A percentile compares a stretch with the other conserved stretches of the same genome.
Conservation (phyloP, 2,888 invertebrate genomes). For the Eupithecia dodoneata region DNA sequence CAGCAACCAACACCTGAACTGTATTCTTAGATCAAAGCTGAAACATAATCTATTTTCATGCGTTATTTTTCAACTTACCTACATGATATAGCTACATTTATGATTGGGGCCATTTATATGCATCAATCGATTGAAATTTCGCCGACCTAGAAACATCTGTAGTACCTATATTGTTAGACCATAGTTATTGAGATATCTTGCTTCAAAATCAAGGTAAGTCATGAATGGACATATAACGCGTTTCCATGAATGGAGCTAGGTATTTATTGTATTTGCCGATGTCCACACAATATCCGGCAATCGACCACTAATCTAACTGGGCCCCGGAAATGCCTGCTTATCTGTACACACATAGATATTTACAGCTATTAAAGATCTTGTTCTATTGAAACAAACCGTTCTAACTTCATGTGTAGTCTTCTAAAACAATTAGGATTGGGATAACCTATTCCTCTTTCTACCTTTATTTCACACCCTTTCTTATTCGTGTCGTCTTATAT, state of each 20-base stretch:
- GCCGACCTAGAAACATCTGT: not conserved
- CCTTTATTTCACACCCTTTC: not conserved
- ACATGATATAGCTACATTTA: not conserved
- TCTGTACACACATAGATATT: slow-evolving; percentile 39
- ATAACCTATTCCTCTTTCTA: not conserved
- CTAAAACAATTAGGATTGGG: not conserved
- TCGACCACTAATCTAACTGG: slow-evolving; percentile 69
- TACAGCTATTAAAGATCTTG: slow-evolving; percentile 16
- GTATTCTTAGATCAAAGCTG: slow-evolving; percentile 18
- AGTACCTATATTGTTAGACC: not conserved
- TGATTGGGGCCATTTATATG: not conserved
- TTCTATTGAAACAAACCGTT: not conserved
- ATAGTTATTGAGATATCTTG: not conserved
- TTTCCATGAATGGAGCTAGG: slow-evolving; percentile 29
- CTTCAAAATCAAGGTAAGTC: not conserved
- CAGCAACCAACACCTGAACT: slow-evolving; percentile 19
- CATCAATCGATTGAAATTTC: not conserved
- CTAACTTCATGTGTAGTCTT: not conserved
- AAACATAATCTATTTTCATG: not conserved
- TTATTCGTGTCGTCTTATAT: not conserved
- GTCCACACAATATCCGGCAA: slow-evolving; percentile 60
- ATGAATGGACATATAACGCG: slow-evolving; percentile 21
- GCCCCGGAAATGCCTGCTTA: slow-evolving; percentile 67
- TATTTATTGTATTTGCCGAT: slow-evolving; percentile 41
- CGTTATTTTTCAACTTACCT: not conserved